A percentile compares a stretch with the other conserved stretches of the same genome.
These are phyloP conservation scores for Sthenelais limicola DNA, from an alignment of 2,888 invertebrate species.

Conservation along the genomic window DNA sequence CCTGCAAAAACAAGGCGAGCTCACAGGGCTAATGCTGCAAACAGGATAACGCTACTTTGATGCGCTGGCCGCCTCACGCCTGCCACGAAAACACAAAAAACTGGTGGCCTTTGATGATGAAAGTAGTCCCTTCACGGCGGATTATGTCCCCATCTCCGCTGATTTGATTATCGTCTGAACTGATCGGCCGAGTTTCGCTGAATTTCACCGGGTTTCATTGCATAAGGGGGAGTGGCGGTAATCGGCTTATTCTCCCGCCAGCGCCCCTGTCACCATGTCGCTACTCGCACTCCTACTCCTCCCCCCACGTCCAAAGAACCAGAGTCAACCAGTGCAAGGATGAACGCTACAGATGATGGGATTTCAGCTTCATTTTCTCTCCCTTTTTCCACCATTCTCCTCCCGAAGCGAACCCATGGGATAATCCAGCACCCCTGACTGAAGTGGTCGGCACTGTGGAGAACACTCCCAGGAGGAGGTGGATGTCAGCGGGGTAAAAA, in stretches of 20 bases:
- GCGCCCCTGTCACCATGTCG: background rate
- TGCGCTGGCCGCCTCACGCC: conserved; percentile 1
- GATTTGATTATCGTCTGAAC: conserved; percentile 37
- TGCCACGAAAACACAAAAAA: conserved; percentile 33
- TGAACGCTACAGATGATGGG: conserved; percentile 16
- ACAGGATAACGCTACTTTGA: conserved; percentile 37
- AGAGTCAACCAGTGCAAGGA: conserved; percentile 31
- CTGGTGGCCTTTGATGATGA: conserved; percentile 36
- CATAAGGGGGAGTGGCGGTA: conserved; percentile 26
- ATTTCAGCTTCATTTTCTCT: conserved; percentile 1
- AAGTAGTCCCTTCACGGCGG: conserved; percentile 39
- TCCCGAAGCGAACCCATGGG: no score
- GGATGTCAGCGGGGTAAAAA: no score
- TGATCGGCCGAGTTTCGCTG: conserved; percentile 28
- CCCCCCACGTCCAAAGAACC: no score
- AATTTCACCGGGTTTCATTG: conserved; percentile 38
- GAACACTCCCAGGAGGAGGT: no score
- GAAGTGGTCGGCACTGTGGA: no score
- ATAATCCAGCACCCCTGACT: no score
- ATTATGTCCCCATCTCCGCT: conserved; percentile 39
- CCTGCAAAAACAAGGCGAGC: conserved; percentile 23
- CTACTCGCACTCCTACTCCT: background rate
- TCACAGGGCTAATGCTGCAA: conserved; percentile 34
- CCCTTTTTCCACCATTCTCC: background rate
- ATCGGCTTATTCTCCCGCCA: conserved; percentile 24